Conservation (phyloP, 2,113 vertebrate species). For the Piprites chloris region DNA sequence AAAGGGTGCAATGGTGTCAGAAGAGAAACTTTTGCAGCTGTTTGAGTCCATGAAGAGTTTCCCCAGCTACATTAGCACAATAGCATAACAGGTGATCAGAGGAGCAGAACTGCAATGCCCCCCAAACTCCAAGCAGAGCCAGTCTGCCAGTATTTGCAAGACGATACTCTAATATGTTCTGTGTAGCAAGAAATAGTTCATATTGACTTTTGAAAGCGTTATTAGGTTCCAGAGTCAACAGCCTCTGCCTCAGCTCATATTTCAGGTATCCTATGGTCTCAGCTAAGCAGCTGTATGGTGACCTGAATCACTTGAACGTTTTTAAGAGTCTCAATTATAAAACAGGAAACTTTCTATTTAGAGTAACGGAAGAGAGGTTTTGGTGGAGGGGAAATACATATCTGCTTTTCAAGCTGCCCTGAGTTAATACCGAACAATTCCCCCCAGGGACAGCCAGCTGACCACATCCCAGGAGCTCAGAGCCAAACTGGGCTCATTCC, state of each 20-base stretch:
- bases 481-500: not conserved
- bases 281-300: not conserved
- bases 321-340: not conserved
- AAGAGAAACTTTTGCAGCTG: not conserved
- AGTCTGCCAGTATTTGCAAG: not conserved
- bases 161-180: not conserved
- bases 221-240: slow-evolving; percentile 36
- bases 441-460: not conserved
- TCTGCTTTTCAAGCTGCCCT: not conserved
- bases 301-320: not conserved
- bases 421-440: accelerated
- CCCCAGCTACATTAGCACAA: not conserved
- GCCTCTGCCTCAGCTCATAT: not conserved
- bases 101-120: not conserved
- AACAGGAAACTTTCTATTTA: slow-evolving; percentile 45
- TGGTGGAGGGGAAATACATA: not conserved
- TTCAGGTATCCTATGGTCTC: not conserved
- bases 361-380: not conserved
- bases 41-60: not conserved
- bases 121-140: not conserved
- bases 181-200: slow-evolving; percentile 5
- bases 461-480: not conserved
- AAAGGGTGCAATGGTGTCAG: not conserved
- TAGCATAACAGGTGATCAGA: not conserved
- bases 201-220: not conserved